Evolutionary conservation across 2,113 vertebrate species (phyloP).

Genomic region (Eretmochelys imbricata): DNA sequence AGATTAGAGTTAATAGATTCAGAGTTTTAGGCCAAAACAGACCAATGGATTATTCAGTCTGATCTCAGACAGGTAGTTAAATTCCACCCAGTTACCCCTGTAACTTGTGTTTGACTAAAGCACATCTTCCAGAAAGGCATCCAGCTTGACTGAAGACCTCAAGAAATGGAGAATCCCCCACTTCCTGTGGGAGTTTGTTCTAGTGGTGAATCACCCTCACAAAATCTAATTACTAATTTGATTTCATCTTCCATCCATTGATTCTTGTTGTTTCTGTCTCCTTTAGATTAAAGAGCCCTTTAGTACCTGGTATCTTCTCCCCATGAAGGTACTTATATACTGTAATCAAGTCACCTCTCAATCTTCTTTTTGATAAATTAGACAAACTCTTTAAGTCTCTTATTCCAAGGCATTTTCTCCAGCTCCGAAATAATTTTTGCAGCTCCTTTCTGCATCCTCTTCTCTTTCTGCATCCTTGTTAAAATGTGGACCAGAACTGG

Average conservation of each 20-base stretch:
- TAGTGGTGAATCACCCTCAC: background rate
- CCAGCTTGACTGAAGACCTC: background rate
- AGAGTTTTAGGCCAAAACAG: background rate
- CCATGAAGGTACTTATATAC: background rate
- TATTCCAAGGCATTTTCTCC: background rate
- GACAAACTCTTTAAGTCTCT: slow-evolving; percentile 10
- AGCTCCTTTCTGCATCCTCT: background rate
- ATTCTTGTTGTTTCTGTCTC: background rate
- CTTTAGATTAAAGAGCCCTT: background rate
- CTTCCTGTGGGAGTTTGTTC: background rate
- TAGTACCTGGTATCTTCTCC: background rate
- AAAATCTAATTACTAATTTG: background rate
- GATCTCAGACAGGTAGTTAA: background rate
- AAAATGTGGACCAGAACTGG: background rate
- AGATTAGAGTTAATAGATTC: slow-evolving; percentile 3
- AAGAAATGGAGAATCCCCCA: background rate
- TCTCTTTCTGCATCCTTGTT: background rate
- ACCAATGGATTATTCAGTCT: background rate
- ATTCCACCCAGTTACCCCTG: background rate
- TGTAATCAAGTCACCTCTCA: slow-evolving; percentile 29
- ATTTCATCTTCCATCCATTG: background rate
- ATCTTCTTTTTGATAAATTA: background rate
- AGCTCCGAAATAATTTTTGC: background rate
- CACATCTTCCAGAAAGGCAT: background rate
- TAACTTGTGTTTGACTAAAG: no score